Conservation (phyloP, 64 coral and sea anemone genomes). For the Montipora efflorescens region DNA sequence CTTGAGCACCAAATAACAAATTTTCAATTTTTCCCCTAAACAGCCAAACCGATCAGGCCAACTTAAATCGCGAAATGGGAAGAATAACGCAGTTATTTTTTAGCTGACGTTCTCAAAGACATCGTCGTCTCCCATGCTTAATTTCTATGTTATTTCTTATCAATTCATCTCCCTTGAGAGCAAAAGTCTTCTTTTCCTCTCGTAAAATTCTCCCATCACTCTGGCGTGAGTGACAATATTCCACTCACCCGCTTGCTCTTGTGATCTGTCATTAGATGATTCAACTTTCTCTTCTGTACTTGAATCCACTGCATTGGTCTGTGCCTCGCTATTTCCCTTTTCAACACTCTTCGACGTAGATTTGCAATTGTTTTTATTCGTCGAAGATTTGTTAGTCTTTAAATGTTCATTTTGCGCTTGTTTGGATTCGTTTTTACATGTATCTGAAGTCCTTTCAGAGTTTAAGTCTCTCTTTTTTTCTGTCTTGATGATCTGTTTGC, state of each 20-base stretch:
- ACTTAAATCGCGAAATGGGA: too few species aligned
- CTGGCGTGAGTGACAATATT: neutral
- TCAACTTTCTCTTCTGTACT: neutral
- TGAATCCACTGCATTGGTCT: neutral
- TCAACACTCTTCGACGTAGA: neutral
- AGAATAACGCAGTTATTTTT: too few species aligned
- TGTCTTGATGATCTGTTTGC: neutral
- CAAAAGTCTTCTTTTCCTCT: neutral
- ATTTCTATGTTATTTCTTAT: too few species aligned
- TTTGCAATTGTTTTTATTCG: neutral
- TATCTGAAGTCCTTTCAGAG: neutral
- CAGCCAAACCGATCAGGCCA: too few species aligned
- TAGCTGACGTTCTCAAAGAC: too few species aligned
- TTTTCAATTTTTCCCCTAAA: neutral
- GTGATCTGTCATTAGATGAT: conserved; percentile 6
- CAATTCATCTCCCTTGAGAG: neutral
- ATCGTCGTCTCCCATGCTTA: too few species aligned
- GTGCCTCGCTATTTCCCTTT: neutral
- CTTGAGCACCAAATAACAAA: neutral
- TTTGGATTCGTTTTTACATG: neutral
- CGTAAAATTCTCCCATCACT: neutral
- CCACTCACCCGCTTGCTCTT: conserved; percentile 25
- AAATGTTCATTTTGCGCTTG: neutral
- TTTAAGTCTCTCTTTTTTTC: conserved; percentile 33
- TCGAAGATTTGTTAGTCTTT: neutral